phyloP scores from a whole-genome alignment of 2,888 invertebrate genomes.

The Caprella mutica region DNA sequence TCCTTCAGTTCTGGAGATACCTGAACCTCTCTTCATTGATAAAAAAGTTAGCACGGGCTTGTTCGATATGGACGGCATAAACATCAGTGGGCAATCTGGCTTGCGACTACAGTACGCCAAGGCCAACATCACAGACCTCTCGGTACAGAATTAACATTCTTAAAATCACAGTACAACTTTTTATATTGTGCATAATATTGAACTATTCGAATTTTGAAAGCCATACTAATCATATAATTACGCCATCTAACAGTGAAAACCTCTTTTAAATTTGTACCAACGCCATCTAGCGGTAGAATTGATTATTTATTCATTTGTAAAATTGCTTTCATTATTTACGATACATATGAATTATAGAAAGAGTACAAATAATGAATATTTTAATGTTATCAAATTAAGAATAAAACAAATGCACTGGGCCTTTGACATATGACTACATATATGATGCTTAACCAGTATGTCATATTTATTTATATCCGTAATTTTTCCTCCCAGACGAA shows the following conservation, averaged over 20 bases:
- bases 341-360: too few relatives aligned
- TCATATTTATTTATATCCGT: conserved; percentile 10
- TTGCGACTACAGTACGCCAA: conserved; percentile 15
- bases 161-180: not conserved
- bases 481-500: conserved; percentile 2
- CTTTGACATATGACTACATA: conserved; percentile 8
- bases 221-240: too few relatives aligned
- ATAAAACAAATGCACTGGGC: conserved; percentile 7
- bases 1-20: conserved; percentile 4
- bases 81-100: conserved; percentile 17
- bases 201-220: too few relatives aligned
- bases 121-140: conserved; percentile 22
- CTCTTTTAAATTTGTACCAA: too few relatives aligned
- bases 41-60: not conserved
- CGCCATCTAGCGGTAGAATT: too few relatives aligned
- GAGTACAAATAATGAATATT: too few relatives aligned
- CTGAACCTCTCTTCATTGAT: not conserved
- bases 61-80: conserved; percentile 11
- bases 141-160: conserved; percentile 5
- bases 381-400: too few relatives aligned
- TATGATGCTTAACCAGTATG: not conserved
- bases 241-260: too few relatives aligned
- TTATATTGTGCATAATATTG: not conserved
- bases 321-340: too few relatives aligned
- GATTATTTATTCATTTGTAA: too few relatives aligned